Evolutionary conservation across 2,888 invertebrate species (phyloP), one percentile per base, ranked within the genome.

Genomic region (Brachynemurus nebulosus): DNA sequence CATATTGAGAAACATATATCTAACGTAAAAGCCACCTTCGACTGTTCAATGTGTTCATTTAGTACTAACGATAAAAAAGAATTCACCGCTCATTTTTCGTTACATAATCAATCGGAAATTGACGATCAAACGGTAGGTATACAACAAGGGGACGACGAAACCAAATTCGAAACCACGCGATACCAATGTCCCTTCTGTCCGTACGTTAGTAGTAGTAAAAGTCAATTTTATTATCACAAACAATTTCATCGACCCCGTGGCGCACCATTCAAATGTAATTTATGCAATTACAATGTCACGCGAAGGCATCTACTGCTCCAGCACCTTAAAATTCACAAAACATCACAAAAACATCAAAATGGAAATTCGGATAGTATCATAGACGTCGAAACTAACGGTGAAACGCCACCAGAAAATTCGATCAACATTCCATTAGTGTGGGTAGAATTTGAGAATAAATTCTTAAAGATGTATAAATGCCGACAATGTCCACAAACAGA

Each of bases 181-280:
- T 85, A 86, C 60, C 75, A 75, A 57, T 91, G 90, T 58, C 72
- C 74, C 4, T 75, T 78, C 44, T 90, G 90, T 61, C 88, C 90
- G 0, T 89, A 86, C 59, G 81, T 82, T 51, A 85, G 85, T 30
- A 86, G 86, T 58, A 85, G 84, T 59, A 86, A 85, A 61, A 85
- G 85, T 19, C 88, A 89, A 61, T 86, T 78, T 62, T 74, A 82
- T 58, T 86, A 89, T 59, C 90, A 90, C 58, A 85, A 85, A 57
- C 86, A 88, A 57, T 82, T 89, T 59, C 91, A 91, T 58, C 70
- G 79, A 30, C 77, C 79, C 1, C 72, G 78, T 42, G 76, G 77
- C 36, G 78, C 80, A 1, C 78, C 78, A n/a, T 84, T 81, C 63
- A 84, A 84, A 60, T 91, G 91, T 58, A 75, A 74, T 17, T 70